phyloP scores from a whole-genome alignment of 2,888 invertebrate genomes.

The Archaeoteleia sp. region DNA sequence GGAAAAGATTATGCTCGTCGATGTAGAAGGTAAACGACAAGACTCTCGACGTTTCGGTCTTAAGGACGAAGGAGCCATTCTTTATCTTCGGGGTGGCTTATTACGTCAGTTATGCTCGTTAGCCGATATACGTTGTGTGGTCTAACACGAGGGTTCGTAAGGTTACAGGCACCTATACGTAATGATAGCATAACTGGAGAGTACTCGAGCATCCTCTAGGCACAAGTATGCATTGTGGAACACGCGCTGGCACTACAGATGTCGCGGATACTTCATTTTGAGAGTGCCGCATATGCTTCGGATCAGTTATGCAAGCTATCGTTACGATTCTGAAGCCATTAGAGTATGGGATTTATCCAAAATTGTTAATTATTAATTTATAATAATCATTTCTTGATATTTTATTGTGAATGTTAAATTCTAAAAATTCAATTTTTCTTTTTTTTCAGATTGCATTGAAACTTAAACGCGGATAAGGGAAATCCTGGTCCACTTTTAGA shows the following conservation, averaged over 20 bases:
- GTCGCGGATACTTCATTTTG: slow-evolving; percentile 63
- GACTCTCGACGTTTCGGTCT: slow-evolving; percentile 48
- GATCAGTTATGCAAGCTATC: slow-evolving; percentile 66
- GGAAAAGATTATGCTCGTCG: too few species aligned
- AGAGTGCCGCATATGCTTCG: slow-evolving; percentile 70
- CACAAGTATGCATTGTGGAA: slow-evolving; percentile 72
- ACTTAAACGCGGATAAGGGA: too few species aligned
- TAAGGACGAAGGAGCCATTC: slow-evolving; percentile 44
- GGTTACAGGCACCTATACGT: slow-evolving; percentile 53
- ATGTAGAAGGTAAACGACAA: slow-evolving; percentile 27
- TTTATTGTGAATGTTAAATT: too few species aligned
- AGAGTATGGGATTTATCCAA: slow-evolving; percentile 22
- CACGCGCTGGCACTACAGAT: slow-evolving; percentile 74
- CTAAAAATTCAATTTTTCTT: too few species aligned
- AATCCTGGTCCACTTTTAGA: too few species aligned
- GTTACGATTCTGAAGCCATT: slow-evolving; percentile 26
- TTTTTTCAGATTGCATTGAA: too few species aligned
- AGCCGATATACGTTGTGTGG: slow-evolving; percentile 59
- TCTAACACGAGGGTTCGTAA: slow-evolving; percentile 52
- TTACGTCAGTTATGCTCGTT: slow-evolving; percentile 60
- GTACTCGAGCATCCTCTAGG: slow-evolving; percentile 46
- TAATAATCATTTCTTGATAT: too few species aligned
- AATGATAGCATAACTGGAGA: slow-evolving; percentile 51
- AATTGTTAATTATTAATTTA: not conserved
- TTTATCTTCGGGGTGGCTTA: slow-evolving; percentile 46